phyloP scores from a whole-genome alignment of 2,888 invertebrate genomes.

The Rhaphigaster nebulosa region DNA sequence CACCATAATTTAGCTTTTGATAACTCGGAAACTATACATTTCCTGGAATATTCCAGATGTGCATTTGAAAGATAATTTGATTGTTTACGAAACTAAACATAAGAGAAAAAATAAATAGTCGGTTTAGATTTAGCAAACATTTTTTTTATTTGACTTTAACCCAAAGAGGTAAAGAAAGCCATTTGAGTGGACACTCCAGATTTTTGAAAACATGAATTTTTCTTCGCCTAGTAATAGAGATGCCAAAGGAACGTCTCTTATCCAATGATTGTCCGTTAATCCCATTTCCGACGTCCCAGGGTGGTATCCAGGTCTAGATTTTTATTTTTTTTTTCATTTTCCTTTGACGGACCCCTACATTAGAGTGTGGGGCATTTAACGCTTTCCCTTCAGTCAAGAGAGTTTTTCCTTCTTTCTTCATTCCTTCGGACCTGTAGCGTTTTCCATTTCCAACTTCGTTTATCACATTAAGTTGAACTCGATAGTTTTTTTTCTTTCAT shows the following conservation, averaged over 20 bases:
- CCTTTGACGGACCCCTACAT: constrained; percentile 33
- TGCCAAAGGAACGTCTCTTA: neutral
- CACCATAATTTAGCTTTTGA: no score
- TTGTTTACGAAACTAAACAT: no score
- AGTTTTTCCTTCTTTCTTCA: constrained; percentile 29
- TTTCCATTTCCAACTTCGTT: constrained; percentile 1
- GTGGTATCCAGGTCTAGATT: neutral
- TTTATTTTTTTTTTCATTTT: constrained; percentile 21
- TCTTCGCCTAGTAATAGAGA: neutral
- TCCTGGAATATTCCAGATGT: no score
- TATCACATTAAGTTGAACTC: constrained; percentile 5
- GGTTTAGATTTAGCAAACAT: no score
- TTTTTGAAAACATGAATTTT: neutral
- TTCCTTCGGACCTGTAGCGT: neutral
- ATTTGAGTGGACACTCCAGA: no score
- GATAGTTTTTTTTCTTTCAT: neutral
- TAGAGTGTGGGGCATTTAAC: constrained; percentile 15
- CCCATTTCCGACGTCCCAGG: constrained; percentile 13
- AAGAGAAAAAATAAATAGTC: no score
- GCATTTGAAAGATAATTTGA: no score
- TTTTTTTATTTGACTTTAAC: no score
- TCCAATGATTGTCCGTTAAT: neutral
- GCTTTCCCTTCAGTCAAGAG: constrained; percentile 37
- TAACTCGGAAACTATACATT: no score
- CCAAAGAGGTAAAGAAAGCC: no score